phyloP scores from a whole-genome alignment of 1,140 invertebrate species.

The Elysia chlorotica region DNA sequence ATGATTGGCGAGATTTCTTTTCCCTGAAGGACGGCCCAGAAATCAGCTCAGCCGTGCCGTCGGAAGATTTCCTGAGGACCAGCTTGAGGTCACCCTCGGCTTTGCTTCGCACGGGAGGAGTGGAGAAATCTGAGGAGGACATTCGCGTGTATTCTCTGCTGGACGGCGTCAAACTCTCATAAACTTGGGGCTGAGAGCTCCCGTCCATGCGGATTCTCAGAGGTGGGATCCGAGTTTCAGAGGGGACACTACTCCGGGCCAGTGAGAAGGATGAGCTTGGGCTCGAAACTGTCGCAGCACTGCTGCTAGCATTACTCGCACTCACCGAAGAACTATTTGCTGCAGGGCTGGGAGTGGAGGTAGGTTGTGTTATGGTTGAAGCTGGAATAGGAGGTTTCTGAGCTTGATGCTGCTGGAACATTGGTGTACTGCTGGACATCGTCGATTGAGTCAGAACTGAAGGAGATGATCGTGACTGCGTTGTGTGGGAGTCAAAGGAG shows the following conservation, averaged over 20 bases:
- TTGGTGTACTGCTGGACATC: not conserved
- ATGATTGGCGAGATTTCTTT: too few relatives aligned
- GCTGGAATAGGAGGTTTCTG: not conserved
- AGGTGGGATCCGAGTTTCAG: conserved; percentile 6
- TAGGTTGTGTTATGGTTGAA: not conserved
- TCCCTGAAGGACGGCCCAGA: conserved; percentile 9
- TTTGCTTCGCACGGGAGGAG: not conserved
- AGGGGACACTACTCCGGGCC: not conserved
- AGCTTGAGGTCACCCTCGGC: conserved; percentile 17
- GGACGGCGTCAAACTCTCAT: not conserved
- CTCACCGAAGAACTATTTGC: not conserved
- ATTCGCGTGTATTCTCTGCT: conserved; percentile 5
- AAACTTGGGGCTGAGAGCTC: conserved; percentile 14
- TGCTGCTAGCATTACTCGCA: not conserved
- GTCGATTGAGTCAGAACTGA: not conserved
- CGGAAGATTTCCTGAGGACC: conserved; percentile 12
- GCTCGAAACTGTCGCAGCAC: not conserved
- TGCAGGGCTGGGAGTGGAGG: not conserved
- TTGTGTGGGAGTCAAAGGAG: conserved; percentile 48
- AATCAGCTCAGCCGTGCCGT: conserved; percentile 20
- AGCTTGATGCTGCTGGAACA: not conserved
- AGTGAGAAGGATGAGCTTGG: conserved; percentile 1
- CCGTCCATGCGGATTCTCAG: conserved; percentile 20
- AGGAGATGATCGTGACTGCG: conserved; percentile 55
- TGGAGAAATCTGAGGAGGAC: not conserved